Evolutionary conservation across 64 coral and sea anemone genomes (phyloP).

Genomic region (Porites lutea): DNA sequence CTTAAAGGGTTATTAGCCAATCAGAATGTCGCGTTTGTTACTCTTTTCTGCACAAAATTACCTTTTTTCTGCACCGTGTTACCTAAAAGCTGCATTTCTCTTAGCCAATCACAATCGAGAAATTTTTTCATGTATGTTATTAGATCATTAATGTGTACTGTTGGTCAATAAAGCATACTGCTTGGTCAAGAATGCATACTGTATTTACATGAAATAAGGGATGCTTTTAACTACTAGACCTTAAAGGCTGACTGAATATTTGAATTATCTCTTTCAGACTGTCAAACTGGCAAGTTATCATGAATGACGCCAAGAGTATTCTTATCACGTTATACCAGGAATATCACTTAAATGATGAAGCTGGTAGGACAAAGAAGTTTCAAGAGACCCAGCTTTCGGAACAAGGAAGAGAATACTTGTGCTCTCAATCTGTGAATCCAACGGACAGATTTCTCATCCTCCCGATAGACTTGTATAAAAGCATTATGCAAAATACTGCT

Average conservation of each 20-base stretch:
- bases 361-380: neutral
- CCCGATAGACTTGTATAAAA: neutral
- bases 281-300: neutral
- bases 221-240: no score
- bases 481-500: neutral
- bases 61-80: no score
- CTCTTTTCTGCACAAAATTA: no score
- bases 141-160: no score
- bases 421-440: neutral
- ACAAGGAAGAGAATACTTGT: neutral
- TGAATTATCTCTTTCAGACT: neutral
- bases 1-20: no score
- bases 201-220: no score
- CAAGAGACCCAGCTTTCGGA: neutral
- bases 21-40: no score
- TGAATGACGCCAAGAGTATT: neutral
- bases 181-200: no score
- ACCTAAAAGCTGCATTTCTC: no score
- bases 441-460: neutral
- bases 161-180: no score
- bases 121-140: no score
- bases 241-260: neutral
- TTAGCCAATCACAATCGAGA: no score
- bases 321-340: neutral
- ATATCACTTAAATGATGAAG: neutral